These are phyloP conservation scores for Siderastrea radians DNA, from an alignment of 92 coral and sea anemone genomes.

Conservation along the genomic window DNA sequence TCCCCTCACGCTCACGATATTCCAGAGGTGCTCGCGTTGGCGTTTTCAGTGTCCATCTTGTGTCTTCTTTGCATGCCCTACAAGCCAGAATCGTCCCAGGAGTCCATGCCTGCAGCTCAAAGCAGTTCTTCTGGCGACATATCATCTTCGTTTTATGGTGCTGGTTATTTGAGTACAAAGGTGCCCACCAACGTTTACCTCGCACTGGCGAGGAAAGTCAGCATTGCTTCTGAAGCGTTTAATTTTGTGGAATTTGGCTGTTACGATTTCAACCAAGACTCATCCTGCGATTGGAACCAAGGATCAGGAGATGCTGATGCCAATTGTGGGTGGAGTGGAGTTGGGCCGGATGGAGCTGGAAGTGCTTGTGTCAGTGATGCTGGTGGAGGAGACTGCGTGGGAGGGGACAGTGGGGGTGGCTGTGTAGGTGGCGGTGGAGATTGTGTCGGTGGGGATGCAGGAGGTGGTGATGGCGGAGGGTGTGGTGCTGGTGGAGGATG, in stretches of 20 bases:
- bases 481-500: conserved; percentile 39
- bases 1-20: conserved; percentile 42
- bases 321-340: conserved; percentile 27
- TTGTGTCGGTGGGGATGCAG: conserved; percentile 23
- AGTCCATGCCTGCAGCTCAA: conserved; percentile 41
- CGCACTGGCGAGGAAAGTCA: neutral
- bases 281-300: neutral
- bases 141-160: conserved; percentile 39
- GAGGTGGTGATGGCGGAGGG: conserved; percentile 37
- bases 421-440: conserved; percentile 38
- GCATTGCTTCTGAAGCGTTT: no score
- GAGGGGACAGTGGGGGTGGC: conserved; percentile 11
- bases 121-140: conserved; percentile 11
- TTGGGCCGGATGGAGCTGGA: conserved; percentile 21
- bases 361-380: conserved; percentile 27
- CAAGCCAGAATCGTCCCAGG: conserved; percentile 12
- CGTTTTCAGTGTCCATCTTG: conserved; percentile 52
- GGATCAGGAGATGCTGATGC: conserved; percentile 37
- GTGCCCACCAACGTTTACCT: conserved; percentile 66
- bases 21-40: conserved; percentile 58
- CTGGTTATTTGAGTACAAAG: conserved; percentile 50
- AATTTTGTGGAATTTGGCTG: neutral
- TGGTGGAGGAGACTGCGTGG: conserved; percentile 28
- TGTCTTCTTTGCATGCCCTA: conserved; percentile 65
- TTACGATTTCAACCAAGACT: neutral